Conservation (phyloP, 2,797 vertebrate species). For the Balearica regulorum region DNA sequence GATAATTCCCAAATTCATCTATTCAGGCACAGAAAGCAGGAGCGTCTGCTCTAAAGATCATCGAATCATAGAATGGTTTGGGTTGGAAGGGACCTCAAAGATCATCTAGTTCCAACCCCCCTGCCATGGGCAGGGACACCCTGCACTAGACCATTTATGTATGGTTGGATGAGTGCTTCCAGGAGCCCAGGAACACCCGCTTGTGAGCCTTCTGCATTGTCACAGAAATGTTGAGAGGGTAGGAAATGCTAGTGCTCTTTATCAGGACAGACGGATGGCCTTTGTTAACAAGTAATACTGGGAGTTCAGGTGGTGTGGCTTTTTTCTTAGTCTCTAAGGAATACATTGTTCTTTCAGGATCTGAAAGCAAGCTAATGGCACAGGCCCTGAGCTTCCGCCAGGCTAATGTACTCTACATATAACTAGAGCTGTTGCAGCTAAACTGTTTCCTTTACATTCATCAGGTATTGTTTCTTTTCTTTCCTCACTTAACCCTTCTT, state of each 20-base stretch:
- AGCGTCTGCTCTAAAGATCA: not conserved
- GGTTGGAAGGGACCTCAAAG: too few species aligned
- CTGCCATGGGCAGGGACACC: too few species aligned
- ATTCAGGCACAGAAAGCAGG: not conserved
- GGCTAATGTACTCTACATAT: not conserved
- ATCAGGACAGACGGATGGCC: not conserved
- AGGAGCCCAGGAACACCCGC: not conserved
- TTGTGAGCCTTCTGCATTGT: not conserved
- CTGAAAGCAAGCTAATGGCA: not conserved
- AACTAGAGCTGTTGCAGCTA: not conserved
- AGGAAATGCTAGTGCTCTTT: not conserved
- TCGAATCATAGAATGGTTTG: too few species aligned
- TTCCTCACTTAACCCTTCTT: not conserved
- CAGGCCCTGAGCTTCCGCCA: not conserved
- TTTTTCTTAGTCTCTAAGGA: not conserved
- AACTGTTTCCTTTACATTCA: not conserved
- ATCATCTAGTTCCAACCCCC: too few species aligned
- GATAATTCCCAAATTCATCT: not conserved
- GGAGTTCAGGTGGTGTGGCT: not conserved
- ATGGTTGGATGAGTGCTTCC: not conserved
- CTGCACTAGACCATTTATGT: too few species aligned
- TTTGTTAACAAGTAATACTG: not conserved
- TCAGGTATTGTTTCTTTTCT: not conserved
- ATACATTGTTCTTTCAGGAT: not conserved
- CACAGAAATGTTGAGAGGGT: accelerated